Base-by-base conservation (phyloP, 1,140 invertebrate genomes). In the Plutomurus gul region DNA sequence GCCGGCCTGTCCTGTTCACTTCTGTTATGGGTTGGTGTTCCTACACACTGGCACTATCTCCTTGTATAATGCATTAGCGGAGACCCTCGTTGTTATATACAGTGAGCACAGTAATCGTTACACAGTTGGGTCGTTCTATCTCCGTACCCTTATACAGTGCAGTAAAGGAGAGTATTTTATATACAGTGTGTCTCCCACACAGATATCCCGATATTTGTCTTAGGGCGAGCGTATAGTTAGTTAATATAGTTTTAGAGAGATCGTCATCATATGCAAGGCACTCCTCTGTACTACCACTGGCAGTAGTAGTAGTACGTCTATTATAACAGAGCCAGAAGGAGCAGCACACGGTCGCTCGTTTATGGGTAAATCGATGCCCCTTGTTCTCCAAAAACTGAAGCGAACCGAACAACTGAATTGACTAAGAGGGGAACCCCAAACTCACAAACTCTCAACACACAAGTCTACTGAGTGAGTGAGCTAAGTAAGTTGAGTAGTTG, bases 281-380 rank as follows among this genome's bases (percentile, higher is more conserved):
- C 36, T 65, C 56, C 36, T 65, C 30, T 43, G 39, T 43, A 13
- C 39, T n/a, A 13, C 39, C 39, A 43, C 10, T 43, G 39, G 39
- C 39, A 43, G n/a, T n/a, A n/a, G n/a, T n/a, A n/a, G n/a, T n/a
- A n/a, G n/a, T n/a, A n/a, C n/a, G n/a, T n/a, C n/a, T 27, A 22
- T 36, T 36, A 40, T n/a, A 73, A 47, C 25, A 39, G 20, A 43
- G 71, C 37, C 43, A 73, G 43, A 47, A 47, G 43, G 71, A 73
- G 37, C 43, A 73, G 37, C 71, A 43, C 43, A 40, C 56, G 73
- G 37, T 43, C 20, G 73, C 47, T 75, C 77, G 72, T 79, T 79
- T 79, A 75, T 65, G 71, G 72, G 65, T 71, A 79, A 79, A 79
- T 79, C 71, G 77, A 79, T 79, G 72, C 77, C 72, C 72, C 40